Percentiles rank a stretch among this genome's conserved stretches.
Evolutionary conservation across 2,113 vertebrate species (phyloP).

Genomic region (Sialia sialis): DNA sequence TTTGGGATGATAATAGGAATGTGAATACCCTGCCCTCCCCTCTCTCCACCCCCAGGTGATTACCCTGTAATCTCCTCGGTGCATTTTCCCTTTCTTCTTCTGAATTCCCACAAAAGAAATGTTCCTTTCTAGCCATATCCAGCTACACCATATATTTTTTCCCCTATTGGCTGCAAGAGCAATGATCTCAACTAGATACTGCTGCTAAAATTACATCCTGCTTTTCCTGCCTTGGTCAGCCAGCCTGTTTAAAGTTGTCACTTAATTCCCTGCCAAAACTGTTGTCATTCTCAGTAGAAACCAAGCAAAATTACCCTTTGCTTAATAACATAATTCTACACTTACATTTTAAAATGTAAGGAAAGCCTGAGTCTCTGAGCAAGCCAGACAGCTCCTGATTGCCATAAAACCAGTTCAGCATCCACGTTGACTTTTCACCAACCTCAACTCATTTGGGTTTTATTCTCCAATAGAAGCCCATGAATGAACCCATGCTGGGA

Average conservation of each 20-base stretch:
- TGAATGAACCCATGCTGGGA: not conserved
- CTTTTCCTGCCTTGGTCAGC: slow-evolving; percentile 37
- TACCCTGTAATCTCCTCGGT: not conserved
- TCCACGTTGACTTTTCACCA: not conserved
- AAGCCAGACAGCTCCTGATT: not conserved
- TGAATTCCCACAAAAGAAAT: not conserved
- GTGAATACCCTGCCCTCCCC: not conserved
- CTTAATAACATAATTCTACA: slow-evolving; percentile 12
- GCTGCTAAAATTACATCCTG: slow-evolving; percentile 41
- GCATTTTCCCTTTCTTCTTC: not conserved
- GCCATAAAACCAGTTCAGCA: not conserved
- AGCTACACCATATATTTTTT: not conserved
- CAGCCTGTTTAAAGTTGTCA: slow-evolving; percentile 34
- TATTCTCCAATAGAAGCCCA: not conserved
- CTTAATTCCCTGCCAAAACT: slow-evolving; percentile 31
- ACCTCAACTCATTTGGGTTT: not conserved
- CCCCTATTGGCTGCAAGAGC: not conserved
- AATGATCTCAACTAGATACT: slow-evolving; percentile 32
- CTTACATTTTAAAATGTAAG: not conserved
- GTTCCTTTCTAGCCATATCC: not conserved
- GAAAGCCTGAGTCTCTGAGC: not conserved
- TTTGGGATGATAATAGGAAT: not conserved
- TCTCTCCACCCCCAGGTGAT: not conserved
- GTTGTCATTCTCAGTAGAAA: slow-evolving; percentile 23
- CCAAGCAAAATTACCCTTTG: not conserved